Percentiles rank a stretch among this genome's conserved stretches.
Conservation (phyloP, 1,140 invertebrate genomes). For the Oncopeltus fasciatus region DNA sequence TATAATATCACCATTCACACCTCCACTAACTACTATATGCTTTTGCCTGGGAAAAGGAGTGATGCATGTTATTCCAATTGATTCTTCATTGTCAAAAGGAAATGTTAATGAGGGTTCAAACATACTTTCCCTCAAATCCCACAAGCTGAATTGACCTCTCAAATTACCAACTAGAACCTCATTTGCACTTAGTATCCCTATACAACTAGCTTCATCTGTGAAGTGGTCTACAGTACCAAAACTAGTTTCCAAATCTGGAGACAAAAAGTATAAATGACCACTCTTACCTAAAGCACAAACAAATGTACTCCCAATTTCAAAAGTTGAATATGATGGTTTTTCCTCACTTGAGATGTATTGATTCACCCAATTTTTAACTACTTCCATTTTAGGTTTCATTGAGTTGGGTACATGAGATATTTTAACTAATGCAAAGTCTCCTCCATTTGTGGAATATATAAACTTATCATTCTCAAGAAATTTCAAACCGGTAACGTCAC, state of each 20-base stretch:
- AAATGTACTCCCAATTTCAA: not conserved
- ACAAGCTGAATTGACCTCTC: conserved; percentile 10
- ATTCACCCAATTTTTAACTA: not conserved
- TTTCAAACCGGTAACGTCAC: conserved; percentile 6
- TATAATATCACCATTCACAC: conserved; percentile 2
- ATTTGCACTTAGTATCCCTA: not conserved
- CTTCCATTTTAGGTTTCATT: not conserved
- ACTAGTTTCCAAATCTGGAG: not conserved
- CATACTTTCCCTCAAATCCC: conserved; percentile 10
- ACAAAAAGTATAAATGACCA: not conserved
- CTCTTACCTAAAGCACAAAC: not conserved
- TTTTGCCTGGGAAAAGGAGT: conserved; percentile 6
- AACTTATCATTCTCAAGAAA: conserved; percentile 6
- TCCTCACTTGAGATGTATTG: not conserved
- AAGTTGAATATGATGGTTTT: not conserved
- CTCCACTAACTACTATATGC: conserved; percentile 2
- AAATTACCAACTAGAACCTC: conserved; percentile 11
- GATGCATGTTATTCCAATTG: conserved; percentile 2
- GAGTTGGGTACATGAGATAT: not conserved
- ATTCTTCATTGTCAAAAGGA: conserved; percentile 1
- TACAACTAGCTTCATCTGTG: not conserved
- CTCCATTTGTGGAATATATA: not conserved
- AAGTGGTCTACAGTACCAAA: not conserved
- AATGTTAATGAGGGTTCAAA: conserved; percentile 1
- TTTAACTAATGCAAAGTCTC: not conserved